phyloP scores from a whole-genome alignment of 2,888 invertebrate species.

The Netelia fuscicornis region DNA sequence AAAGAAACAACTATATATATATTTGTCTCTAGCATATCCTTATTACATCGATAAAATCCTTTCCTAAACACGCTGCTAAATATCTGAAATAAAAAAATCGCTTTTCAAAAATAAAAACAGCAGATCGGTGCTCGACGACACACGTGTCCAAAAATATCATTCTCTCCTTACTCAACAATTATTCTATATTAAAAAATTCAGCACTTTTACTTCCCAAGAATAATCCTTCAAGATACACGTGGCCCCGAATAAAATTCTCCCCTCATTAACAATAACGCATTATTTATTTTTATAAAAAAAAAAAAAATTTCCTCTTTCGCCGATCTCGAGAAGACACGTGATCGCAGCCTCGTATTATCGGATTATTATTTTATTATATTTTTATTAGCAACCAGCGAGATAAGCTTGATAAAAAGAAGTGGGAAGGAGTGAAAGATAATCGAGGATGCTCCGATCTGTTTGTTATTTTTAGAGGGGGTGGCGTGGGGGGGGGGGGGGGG shows the following conservation, averaged over 20 bases:
- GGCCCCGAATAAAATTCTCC: constrained; percentile 17
- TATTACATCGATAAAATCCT: too few relatives aligned
- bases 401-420: constrained; percentile 36
- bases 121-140: too few relatives aligned
- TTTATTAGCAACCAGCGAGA: constrained; percentile 57
- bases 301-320: neutral
- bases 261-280: neutral
- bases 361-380: constrained; percentile 75
- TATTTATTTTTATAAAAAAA: neutral
- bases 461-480: constrained; percentile 46
- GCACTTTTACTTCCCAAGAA: neutral
- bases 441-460: constrained; percentile 33
- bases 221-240: constrained; percentile 19
- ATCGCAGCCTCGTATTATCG: constrained; percentile 57
- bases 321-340: constrained; percentile 75
- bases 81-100: too few relatives aligned
- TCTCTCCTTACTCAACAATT: neutral
- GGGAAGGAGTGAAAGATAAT: constrained; percentile 7
- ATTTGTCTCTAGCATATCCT: too few relatives aligned
- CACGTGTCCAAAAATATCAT: neutral
- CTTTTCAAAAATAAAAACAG: too few relatives aligned
- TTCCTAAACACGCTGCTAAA: too few relatives aligned
- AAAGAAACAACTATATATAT: too few relatives aligned
- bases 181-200: too few relatives aligned
- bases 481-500: constrained; percentile 25